Evolutionary conservation across 2,797 vertebrate species (phyloP), one percentile per base, ranked within the genome.

Genomic region (Lepilemur septentrionalis): DNA sequence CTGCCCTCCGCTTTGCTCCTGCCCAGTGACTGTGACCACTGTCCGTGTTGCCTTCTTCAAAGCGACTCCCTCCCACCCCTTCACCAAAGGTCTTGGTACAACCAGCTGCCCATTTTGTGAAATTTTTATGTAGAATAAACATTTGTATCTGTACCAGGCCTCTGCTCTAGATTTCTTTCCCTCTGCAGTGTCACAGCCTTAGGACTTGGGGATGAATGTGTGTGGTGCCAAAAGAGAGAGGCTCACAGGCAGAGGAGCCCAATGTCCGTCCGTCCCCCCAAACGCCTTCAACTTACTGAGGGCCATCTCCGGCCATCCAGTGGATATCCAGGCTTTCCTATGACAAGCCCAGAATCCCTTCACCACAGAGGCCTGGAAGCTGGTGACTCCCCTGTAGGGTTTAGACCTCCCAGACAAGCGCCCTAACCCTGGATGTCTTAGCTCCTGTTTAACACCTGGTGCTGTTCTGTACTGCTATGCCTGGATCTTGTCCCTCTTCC

Each of bases 111-210:
- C 98, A 97, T 98, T 98, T 98, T 98, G 98, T 99, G 98, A 98
- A 97, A 97, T 99, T 99, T 98, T 99, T 98, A 99, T 98, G 98
- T 98, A 98, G 98, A 99, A 98, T 99, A 99, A 99, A 98, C 98
- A 98, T 99, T 99, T 99, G 98, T 98, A 99, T 98, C 98, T 97
- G 98, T 98, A 98, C 91, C 25, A 15, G 35, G 69, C 52, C 15
- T 78, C 91, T 86, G 38, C 50, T 91, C 85, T 43, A 82, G 23
- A 84, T 83, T 67, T 81, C 17, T 75, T 41, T 11, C 35, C 38
- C 23, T 32, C 13, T 20, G 80, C 11, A 3, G 1, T 50, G 38
- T 70, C 84, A 55, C 0, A 2, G 73, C 38, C 50, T 92, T 79
- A 50, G n/a, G 43, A 67, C 76, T 59, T 30, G 7, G 17, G 48